These are phyloP conservation scores for Cenopis cana DNA, from an alignment of 2,888 invertebrate species.

Conservation along the genomic window DNA sequence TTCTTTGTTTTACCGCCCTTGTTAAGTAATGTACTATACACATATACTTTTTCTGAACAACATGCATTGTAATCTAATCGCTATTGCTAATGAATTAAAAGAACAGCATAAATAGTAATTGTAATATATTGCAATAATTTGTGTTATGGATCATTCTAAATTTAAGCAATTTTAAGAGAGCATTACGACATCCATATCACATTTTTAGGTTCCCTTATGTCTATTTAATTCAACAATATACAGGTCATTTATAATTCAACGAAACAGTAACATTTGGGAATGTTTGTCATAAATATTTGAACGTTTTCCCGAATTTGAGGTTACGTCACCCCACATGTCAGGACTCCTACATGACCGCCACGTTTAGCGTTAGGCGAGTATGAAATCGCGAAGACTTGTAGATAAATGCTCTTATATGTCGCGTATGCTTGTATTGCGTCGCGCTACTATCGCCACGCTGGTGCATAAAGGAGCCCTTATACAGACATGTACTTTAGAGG, in stretches of 20 bases:
- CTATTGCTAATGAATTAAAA: conserved; percentile 33
- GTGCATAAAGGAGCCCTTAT: conserved; percentile 51
- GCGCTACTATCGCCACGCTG: background rate
- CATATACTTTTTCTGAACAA: conserved; percentile 30
- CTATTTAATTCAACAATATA: conserved; percentile 76
- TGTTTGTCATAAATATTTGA: conserved; percentile 57
- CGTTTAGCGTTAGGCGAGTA: background rate
- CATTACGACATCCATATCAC: conserved; percentile 84
- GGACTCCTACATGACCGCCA: background rate
- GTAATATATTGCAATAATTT: conserved; percentile 64
- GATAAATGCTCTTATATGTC: too few relatives aligned
- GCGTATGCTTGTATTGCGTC: background rate
- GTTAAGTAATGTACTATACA: too few relatives aligned
- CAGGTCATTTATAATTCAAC: conserved; percentile 64
- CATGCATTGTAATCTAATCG: conserved; percentile 20
- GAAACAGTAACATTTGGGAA: conserved; percentile 73
- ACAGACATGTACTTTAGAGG: conserved; percentile 69
- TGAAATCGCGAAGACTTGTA: background rate
- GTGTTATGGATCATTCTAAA: conserved; percentile 61
- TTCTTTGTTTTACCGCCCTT: too few relatives aligned
- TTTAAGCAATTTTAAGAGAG: conserved; percentile 76
- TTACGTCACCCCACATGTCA: conserved; percentile 45
- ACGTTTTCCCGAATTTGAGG: conserved; percentile 46
- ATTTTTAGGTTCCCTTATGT: conserved; percentile 70
- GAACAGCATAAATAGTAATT: conserved; percentile 51